These are phyloP conservation scores for Palythoa grandis DNA, from an alignment of 92 coral and sea anemone species.

Conservation along the genomic window DNA sequence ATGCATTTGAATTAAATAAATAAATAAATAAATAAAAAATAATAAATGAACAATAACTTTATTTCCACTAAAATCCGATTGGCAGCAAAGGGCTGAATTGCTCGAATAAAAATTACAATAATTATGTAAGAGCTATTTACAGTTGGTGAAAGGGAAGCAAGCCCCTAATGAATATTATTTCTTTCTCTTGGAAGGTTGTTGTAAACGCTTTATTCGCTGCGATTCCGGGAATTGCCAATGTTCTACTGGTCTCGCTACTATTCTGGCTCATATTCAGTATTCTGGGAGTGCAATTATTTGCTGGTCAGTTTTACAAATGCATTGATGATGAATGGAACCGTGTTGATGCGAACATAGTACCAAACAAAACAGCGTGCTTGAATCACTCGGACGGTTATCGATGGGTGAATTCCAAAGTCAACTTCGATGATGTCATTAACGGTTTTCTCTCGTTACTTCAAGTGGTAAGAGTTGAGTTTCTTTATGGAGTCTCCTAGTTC, in stretches of 20 bases:
- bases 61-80: no score
- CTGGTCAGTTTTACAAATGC: constrained; percentile 93
- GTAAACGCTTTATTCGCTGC: constrained; percentile 94
- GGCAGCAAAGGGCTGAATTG: no score
- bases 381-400: constrained; percentile 67
- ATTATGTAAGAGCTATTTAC: no score
- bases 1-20: no score
- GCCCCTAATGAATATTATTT: neutral
- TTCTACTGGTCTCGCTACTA: constrained; percentile 84
- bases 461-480: constrained; percentile 58
- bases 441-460: constrained; percentile 92
- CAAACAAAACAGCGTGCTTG: constrained; percentile 82
- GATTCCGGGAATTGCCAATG: constrained; percentile 96
- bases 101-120: no score
- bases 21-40: neutral
- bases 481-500: neutral
- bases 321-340: constrained; percentile 66
- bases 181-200: constrained; percentile 67
- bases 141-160: neutral
- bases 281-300: constrained; percentile 95
- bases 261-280: constrained; percentile 98
- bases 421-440: constrained; percentile 91
- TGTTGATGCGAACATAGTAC: constrained; percentile 64
- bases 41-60: neutral
- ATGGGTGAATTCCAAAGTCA: constrained; percentile 93